Conservation (phyloP, 2,888 invertebrate species). For the Clusia tigrina region DNA sequence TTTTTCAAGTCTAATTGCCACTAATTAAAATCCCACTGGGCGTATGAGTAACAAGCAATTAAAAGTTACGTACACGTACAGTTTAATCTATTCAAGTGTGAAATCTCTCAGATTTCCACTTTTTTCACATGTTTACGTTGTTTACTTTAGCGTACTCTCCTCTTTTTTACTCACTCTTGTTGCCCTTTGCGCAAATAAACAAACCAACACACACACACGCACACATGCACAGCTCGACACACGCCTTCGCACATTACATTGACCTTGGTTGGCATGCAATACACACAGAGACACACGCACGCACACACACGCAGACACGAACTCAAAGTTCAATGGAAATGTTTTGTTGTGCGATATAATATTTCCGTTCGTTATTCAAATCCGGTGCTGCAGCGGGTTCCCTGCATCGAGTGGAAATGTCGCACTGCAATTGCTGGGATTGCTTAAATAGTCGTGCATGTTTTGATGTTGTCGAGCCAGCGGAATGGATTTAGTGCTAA, state of each 20-base stretch:
- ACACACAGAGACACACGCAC: not conserved
- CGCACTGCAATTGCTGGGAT: too few species aligned
- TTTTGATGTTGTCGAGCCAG: too few species aligned
- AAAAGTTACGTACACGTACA: constrained; percentile 4
- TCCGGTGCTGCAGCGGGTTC: too few species aligned
- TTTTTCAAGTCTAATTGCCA: too few species aligned
- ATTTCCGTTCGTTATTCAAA: too few species aligned
- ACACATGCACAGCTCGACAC: not conserved
- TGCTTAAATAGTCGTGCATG: too few species aligned
- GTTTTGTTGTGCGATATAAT: too few species aligned
- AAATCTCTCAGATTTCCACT: not conserved
- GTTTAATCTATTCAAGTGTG: constrained; percentile 4
- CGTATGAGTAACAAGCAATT: constrained; percentile 3
- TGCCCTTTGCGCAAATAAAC: not conserved
- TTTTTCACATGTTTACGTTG: constrained; percentile 5
- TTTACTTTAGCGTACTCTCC: constrained; percentile 1
- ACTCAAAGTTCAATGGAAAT: too few species aligned
- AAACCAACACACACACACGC: not conserved
- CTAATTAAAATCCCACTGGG: not conserved
- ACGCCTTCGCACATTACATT: not conserved
- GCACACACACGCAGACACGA: not conserved
- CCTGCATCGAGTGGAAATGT: too few species aligned
- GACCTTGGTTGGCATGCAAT: too few species aligned
- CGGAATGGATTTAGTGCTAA: too few species aligned
- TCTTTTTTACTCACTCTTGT: not conserved